phyloP scores from a whole-genome alignment of 2,797 vertebrate species.

The Buceros bicornis region DNA sequence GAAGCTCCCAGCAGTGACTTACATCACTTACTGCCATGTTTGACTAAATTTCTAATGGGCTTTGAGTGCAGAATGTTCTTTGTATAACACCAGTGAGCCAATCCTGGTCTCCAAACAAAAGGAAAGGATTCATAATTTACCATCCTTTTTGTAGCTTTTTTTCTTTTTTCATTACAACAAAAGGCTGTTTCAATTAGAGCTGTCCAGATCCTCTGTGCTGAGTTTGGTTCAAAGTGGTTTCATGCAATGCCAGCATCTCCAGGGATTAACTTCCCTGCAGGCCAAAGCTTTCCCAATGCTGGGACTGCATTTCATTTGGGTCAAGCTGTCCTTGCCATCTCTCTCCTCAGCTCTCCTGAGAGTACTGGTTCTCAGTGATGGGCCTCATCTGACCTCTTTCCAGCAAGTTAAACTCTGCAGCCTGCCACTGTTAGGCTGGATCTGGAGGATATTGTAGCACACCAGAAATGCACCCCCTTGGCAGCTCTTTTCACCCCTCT shows the following conservation, averaged over 20 bases:
- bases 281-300: neutral
- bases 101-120: conserved; percentile 37
- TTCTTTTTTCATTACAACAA: conserved; percentile 29
- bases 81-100: neutral
- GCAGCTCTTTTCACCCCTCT: neutral
- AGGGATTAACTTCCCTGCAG: conserved; percentile 2
- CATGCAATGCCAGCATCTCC: conserved; percentile 19
- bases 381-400: neutral
- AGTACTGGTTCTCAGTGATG: neutral
- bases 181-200: conserved; percentile 33
- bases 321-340: neutral
- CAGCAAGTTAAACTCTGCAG: neutral
- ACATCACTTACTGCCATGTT: conserved; percentile 5
- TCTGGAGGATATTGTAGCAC: fast-evolving
- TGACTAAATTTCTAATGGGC: conserved; percentile 31
- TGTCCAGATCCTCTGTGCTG: neutral
- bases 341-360: neutral
- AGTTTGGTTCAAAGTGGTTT: conserved; percentile 16
- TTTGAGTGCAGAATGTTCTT: conserved; percentile 25
- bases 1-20: conserved; percentile 23
- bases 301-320: neutral
- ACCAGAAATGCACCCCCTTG: fast-evolving
- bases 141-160: conserved; percentile 12
- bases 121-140: conserved; percentile 25
- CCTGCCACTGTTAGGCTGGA: neutral